A percentile compares a stretch with the other conserved stretches of the same genome.
Evolutionary conservation across 2,888 invertebrate genomes (phyloP).

Genomic region (Neoaliturus tenellus): DNA sequence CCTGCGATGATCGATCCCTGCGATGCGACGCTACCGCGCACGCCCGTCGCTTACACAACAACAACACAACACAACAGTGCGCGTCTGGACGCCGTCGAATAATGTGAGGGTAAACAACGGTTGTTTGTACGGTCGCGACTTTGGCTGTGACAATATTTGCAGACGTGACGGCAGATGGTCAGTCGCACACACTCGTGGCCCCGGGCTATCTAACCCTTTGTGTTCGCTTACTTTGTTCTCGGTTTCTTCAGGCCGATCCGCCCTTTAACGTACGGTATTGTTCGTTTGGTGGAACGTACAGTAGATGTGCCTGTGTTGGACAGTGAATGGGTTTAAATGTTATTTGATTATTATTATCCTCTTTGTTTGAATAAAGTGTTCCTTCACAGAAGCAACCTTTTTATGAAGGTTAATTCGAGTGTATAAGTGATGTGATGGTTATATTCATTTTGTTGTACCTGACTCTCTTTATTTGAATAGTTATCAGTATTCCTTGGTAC

Average conservation of each 20-base stretch:
- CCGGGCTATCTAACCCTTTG: conserved; percentile 30
- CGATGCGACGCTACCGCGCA: not conserved
- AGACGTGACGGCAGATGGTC: conserved; percentile 57
- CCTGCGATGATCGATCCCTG: conserved; percentile 53
- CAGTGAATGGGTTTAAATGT: not conserved
- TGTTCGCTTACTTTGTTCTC: conserved; percentile 24
- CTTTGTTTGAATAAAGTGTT: conserved; percentile 21
- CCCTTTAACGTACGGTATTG: conserved; percentile 1
- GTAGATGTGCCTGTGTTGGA: conserved; percentile 12
- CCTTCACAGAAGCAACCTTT: not conserved
- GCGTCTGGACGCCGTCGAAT: conserved; percentile 20
- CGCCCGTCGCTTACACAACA: conserved; percentile 45
- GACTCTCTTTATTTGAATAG: not conserved
- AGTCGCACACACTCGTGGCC: not conserved
- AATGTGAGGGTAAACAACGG: conserved; percentile 34
- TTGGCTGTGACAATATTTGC: conserved; percentile 58
- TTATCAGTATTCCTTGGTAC: too few relatives aligned
- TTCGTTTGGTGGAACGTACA: conserved; percentile 15
- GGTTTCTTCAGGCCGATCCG: not conserved
- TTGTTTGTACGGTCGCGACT: conserved; percentile 36
- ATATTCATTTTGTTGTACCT: too few relatives aligned
- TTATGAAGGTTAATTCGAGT: not conserved
- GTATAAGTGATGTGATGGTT: not conserved
- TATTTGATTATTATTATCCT: conserved; percentile 11
- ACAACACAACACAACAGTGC: conserved; percentile 48